Evolutionary conservation across 2,888 invertebrate genomes (phyloP), one percentile per base, ranked within the genome.

Genomic region (Conus canariensis): DNA sequence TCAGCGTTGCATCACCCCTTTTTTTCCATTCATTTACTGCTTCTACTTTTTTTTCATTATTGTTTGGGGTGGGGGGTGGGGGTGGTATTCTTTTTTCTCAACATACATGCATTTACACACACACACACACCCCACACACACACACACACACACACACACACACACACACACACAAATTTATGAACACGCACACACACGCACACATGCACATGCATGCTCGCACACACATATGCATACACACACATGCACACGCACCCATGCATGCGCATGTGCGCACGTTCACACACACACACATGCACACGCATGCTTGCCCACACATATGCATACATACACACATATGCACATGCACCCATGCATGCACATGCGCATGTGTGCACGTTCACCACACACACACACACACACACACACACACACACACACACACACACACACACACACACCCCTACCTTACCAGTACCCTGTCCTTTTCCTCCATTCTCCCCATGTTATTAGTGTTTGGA

Each of bases 131-230:
- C n/a, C n/a, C n/a, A n/a, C n/a, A n/a, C n/a, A n/a, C 85, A 85
- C 60, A 85, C 85, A 60, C 85, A n/a, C n/a, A n/a, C n/a, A 82
- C 82, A 82, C 82, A 82, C 56, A 82, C 82, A 82, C 82, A 82
- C 56, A 77, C 77, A 77, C 77, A 77, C 77, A 77, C 77, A 77
- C 77, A 77, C 77, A 77, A n/a, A 77, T 25, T 25, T 25, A 77
- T 25, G 25, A n/a, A 77, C 77, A 77, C 77, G 30, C 77, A 77
- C 4, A 77, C 4, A 30, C 30, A 30, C 30, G 7, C 70, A 70
- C 70, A 70, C 70, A 56, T 25, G 58, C 25, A 56, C 14, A 58
- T 12, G 45, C 70, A 30, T 4, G 22, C 74, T 2, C 16, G 3
- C 30, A 10, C 77, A 25, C 77, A 25, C 77, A 56, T 56, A 82